Base-by-base conservation (phyloP, 2,888 invertebrate genomes). In the Mythimna pallens region DNA sequence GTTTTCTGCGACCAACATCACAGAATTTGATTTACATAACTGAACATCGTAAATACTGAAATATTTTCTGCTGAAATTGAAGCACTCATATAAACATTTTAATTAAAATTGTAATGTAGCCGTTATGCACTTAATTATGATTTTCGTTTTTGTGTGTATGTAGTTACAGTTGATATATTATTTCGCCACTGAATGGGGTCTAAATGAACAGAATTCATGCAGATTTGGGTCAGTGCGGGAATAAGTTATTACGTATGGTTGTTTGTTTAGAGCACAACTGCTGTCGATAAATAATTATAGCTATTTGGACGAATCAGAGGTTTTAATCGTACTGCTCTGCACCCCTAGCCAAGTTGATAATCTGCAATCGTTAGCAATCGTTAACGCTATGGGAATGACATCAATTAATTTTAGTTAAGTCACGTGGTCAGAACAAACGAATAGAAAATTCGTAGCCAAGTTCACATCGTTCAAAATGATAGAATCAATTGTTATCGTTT, bases 61-160 rank as follows among this genome's bases (percentile, higher is more conserved):
- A 36, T 50, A 25, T 43, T 63, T 50, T 52, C 43, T 20, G 40
- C 30, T 47, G 5, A 61, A 43, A 55, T 43, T 55, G 61, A 59
- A 67, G 17, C 25, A 40, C 17, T 36, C 25, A 8, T 57, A 54
- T 59, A 34, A 59, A 66, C 12, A 67, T 57, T 79, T 67, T 40
- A 71, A 81, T 72, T 80, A 67, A 82, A 54, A 50, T 67, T 52
- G 14, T 81, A 81, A 81, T 65, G 66, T 20, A 25, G 57, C 10
- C 20, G 50, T 52, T 40, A 52, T 69, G 70, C 62, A 65, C 8
- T 65, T 47, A 59, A 72, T 77, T 66, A 55, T 58, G 58, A 59
- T 70, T 40, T 47, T 62, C 10, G 40, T 50, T 67, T 62, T 77
- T 71, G 50, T 50, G n/a, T 70, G 34, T 62, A 54, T 68, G 54